A percentile compares a stretch with the other conserved stretches of the same genome.
Conservation (phyloP, 2,888 invertebrate species). For the Notodonta ziczac region DNA sequence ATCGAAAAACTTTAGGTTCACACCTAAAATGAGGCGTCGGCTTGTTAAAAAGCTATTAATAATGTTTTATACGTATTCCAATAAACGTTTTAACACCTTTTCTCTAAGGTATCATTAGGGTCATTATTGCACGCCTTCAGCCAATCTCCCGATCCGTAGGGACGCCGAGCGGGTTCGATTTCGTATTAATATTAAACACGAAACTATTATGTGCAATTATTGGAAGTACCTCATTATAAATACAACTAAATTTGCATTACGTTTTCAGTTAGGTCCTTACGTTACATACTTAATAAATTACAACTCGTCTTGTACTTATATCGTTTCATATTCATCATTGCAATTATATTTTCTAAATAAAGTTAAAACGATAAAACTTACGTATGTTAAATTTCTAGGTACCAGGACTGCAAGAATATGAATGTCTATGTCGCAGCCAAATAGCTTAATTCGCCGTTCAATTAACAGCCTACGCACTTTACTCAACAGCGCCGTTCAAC, state of each 20-base stretch:
- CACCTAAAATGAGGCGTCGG: constrained; percentile 68
- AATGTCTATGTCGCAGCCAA: no score
- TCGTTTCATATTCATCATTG: not conserved
- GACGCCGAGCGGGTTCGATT: constrained; percentile 50
- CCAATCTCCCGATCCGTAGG: constrained; percentile 49
- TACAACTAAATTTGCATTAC: constrained; percentile 1
- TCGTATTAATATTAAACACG: constrained; percentile 43
- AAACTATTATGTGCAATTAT: constrained; percentile 30
- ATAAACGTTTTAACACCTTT: constrained; percentile 84
- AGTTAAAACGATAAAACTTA: not conserved
- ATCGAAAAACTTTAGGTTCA: constrained; percentile 60
- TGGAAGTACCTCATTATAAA: not conserved
- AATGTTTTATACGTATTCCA: constrained; percentile 78
- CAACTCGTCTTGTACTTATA: not conserved
- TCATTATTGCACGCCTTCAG: constrained; percentile 66
- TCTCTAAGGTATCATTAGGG: constrained; percentile 79
- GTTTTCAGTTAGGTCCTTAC: not conserved
- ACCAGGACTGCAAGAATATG: no score
- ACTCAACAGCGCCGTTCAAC: no score
- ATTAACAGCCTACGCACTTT: no score
- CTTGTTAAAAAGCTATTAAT: constrained; percentile 84
- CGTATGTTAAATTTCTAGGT: not conserved
- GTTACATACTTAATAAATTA: not conserved
- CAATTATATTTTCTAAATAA: not conserved
- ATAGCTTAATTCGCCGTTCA: no score